Percentiles rank a stretch among this genome's conserved stretches.
Evolutionary conservation across 2,888 invertebrate species (phyloP).

Genomic region (Cheilosia impressa): DNA sequence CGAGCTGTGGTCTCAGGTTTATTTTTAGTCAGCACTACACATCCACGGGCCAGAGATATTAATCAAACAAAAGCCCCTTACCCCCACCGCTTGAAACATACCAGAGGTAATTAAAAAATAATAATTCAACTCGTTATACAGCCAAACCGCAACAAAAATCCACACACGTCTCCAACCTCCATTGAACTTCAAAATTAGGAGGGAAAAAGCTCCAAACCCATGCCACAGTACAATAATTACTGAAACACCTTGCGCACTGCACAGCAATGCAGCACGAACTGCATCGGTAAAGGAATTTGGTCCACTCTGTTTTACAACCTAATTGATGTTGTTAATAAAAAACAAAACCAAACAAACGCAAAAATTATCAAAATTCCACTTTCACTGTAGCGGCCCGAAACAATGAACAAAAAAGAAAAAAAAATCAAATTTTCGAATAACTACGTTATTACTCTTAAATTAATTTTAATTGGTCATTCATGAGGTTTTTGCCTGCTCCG

Average conservation of each 20-base stretch:
- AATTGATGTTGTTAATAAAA: conserved; percentile 49
- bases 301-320: conserved; percentile 56
- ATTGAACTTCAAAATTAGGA: neutral
- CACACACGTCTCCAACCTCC: no score
- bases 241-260: conserved; percentile 49
- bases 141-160: no score
- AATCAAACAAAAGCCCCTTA: no score
- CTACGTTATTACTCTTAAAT: conserved; percentile 66
- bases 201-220: neutral
- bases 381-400: conserved; percentile 30
- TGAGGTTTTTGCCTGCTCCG: conserved; percentile 17
- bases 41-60: no score
- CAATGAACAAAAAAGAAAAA: neutral
- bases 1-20: no score
- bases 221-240: conserved; percentile 36
- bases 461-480: conserved; percentile 71
- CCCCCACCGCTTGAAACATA: no score
- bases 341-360: neutral
- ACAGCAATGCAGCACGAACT: conserved; percentile 33
- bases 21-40: no score
- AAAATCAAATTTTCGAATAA: conserved; percentile 57
- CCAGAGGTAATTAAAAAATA: no score
- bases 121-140: no score
- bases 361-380: conserved; percentile 53
- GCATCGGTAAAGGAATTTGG: conserved; percentile 46